Conservation (phyloP, 2,797 vertebrate genomes). For the Pelochelys cantorii region DNA sequence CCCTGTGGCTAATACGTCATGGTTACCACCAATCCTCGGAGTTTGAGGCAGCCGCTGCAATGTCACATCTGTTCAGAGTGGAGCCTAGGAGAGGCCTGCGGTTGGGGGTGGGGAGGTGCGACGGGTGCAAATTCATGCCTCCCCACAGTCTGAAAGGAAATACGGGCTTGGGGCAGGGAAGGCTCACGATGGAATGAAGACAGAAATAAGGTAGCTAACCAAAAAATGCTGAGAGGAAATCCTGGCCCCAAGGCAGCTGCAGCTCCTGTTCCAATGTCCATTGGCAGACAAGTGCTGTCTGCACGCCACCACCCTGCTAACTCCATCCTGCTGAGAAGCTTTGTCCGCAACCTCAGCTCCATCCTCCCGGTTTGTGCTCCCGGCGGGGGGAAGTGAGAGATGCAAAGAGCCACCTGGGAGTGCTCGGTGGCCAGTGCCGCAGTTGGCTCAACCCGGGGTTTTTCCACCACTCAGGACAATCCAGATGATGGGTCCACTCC, state of each 20-base stretch:
- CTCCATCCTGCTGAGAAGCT: neutral
- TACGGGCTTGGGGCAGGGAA: neutral
- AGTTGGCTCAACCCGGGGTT: constrained; percentile 20
- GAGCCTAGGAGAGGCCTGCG: neutral
- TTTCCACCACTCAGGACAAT: neutral
- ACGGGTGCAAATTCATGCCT: neutral
- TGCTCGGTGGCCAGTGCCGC: neutral
- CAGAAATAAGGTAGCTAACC: constrained; percentile 19
- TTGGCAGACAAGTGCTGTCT: neutral
- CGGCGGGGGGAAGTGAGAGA: neutral
- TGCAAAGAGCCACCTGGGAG: neutral
- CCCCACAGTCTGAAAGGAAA: neutral
- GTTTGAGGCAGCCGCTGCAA: neutral
- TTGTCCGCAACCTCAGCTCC: constrained; percentile 43
- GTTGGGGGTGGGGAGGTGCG: neutral
- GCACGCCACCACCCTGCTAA: neutral
- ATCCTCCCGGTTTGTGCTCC: constrained; percentile 19
- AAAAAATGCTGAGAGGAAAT: constrained; percentile 20
- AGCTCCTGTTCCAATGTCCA: neutral
- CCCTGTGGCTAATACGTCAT: neutral
- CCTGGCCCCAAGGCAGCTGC: neutral
- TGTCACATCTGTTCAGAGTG: neutral
- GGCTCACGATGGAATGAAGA: constrained; percentile 4
- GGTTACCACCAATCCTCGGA: neutral
- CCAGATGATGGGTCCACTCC: constrained; percentile 13